Evolutionary conservation across 2,113 vertebrate species (phyloP).

Genomic region (Crocuta crocuta): DNA sequence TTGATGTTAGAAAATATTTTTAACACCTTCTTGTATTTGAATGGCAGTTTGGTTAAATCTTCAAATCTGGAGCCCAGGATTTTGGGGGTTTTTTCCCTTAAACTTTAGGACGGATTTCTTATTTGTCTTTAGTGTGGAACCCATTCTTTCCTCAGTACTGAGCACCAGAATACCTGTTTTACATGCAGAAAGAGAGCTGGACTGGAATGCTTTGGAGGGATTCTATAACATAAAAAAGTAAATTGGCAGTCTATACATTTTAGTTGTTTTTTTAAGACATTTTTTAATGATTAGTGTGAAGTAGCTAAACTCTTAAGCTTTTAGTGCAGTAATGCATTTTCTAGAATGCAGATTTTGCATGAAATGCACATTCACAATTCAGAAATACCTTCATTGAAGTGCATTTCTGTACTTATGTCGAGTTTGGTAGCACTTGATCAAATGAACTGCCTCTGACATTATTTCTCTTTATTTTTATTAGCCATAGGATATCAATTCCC

Average conservation of each 20-base stretch:
- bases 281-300: background rate
- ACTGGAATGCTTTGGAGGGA: background rate
- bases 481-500: background rate
- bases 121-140: background rate
- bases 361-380: background rate
- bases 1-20: background rate
- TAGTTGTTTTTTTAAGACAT: background rate
- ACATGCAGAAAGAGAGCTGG: background rate
- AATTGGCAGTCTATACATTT: background rate
- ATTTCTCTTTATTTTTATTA: background rate
- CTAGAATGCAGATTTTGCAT: background rate
- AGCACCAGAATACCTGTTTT: background rate
- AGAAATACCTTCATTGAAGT: background rate
- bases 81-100: background rate
- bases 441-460: background rate
- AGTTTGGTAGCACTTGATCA: background rate
- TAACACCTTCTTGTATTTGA: background rate
- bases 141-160: background rate
- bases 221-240: background rate
- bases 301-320: background rate
- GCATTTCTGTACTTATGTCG: background rate
- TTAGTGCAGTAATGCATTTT: background rate
- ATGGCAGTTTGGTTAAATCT: background rate
- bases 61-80: background rate
- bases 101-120: background rate